phyloP scores from a whole-genome alignment of 2,888 invertebrate genomes.

The Tridacna crocea region DNA sequence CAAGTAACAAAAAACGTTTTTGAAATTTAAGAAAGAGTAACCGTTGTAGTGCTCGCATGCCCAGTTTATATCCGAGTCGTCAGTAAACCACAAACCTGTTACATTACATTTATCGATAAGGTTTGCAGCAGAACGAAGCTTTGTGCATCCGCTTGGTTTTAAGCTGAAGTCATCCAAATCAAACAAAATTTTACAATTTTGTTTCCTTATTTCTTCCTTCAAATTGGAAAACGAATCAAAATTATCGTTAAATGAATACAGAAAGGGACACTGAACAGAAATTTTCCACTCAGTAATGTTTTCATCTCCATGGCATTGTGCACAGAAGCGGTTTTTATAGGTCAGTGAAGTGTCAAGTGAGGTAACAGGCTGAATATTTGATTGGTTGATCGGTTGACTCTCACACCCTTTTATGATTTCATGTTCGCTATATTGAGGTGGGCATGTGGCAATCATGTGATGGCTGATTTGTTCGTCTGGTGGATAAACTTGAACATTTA shows the following conservation, averaged over 20 bases:
- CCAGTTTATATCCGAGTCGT: conserved; percentile 49
- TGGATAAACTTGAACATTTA: not conserved
- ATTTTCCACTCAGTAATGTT: conserved; percentile 24
- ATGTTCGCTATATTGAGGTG: not conserved
- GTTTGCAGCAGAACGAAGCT: not conserved
- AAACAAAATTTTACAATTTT: conserved; percentile 5
- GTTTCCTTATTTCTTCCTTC: not conserved
- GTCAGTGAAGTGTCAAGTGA: conserved; percentile 3
- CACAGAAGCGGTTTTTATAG: conserved; percentile 36
- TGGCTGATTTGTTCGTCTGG: not conserved
- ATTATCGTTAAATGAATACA: not conserved
- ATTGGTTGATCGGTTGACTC: not conserved
- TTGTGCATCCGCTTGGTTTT: not conserved
- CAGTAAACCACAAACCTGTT: conserved; percentile 43
- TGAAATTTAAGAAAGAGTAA: not conserved
- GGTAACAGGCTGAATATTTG: conserved; percentile 22
- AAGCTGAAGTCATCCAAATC: not conserved
- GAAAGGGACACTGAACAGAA: not conserved
- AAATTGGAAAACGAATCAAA: conserved; percentile 13
- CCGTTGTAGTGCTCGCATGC: conserved; percentile 40
- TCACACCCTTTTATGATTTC: not conserved
- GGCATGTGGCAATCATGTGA: conserved; percentile 19
- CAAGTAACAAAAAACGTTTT: conserved; percentile 25
- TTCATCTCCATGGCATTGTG: conserved; percentile 28
- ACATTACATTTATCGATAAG: conserved; percentile 38